Conservation (phyloP, 2,888 invertebrate species). For the Chelonus formosanus region DNA sequence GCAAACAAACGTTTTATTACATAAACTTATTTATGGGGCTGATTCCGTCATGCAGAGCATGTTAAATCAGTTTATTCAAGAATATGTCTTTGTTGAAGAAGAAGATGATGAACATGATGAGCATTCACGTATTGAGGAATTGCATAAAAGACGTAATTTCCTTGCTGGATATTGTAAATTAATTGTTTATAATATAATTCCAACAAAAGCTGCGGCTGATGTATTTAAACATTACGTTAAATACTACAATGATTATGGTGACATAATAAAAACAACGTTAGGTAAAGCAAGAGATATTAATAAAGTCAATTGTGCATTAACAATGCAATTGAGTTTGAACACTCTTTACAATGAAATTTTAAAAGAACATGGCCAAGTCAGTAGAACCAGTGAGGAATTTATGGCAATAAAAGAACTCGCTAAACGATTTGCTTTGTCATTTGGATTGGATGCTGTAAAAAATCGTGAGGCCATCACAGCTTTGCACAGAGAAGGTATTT, state of each 20-base stretch:
- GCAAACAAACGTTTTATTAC: conserved; percentile 67
- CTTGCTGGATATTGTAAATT: conserved; percentile 97
- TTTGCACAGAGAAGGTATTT: conserved; percentile 92
- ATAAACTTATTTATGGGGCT: conserved; percentile 80
- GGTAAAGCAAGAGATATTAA: conserved; percentile 97
- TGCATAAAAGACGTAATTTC: conserved; percentile 95
- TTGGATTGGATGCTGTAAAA: conserved; percentile 95
- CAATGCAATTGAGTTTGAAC: conserved; percentile 91
- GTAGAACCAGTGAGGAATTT: conserved; percentile 82
- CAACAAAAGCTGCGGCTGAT: conserved; percentile 89
- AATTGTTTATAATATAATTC: conserved; percentile 96
- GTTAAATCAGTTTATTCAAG: conserved; percentile 90
- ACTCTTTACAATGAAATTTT: conserved; percentile 82
- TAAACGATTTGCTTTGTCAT: conserved; percentile 94
- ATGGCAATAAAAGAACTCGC: conserved; percentile 95
- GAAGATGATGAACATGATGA: conserved; percentile 95
- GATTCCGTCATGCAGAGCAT: conserved; percentile 81
- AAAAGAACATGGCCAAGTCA: conserved; percentile 66
- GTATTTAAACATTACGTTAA: conserved; percentile 98
- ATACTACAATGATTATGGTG: conserved; percentile 98
- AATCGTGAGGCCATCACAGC: conserved; percentile 96
- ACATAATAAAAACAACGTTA: conserved; percentile 96
- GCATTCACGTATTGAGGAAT: conserved; percentile 92
- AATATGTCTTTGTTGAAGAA: conserved; percentile 91
- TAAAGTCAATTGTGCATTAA: conserved; percentile 94